Evolutionary conservation across 2,888 invertebrate genomes (phyloP), one percentile per base, ranked within the genome.

Genomic region (Petrolisthes manimaculis): DNA sequence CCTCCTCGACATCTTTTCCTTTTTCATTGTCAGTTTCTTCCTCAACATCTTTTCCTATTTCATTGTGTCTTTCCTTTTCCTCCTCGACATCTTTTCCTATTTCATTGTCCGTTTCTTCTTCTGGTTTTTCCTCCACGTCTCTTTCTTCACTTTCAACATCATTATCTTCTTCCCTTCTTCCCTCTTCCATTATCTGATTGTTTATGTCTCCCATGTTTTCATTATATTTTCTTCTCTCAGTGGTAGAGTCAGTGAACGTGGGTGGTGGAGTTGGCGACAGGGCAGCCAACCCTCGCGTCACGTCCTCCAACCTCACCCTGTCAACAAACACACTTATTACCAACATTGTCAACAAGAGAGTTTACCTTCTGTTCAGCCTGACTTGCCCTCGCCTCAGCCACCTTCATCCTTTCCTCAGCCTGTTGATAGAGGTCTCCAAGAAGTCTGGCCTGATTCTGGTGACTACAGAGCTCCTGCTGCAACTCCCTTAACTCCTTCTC

Each of bases 391-490:
- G n/a, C 71, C 71, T 71, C 71, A 14, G 14, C n/a, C 71, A n/a
- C n/a, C 80, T 80, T 84, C 14, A 88, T 74, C 67, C 71, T 74
- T 54, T 84, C 88, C 51, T 80, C 21, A 55, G 84, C 80, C 75
- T 81, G 84, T 54, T 88, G 84, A 54, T 88, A 84, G 8, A 88
- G 80, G 74, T 61, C 80, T 37, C 88, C 88, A 37, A 75, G 80
- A 4, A 74, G 21, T 24, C 84, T 69, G n/a, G 84, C 84, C 54
- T 84, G 84, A 21, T 88, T 61, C 81, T 84, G 80, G 75, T 21
- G 21, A 53, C 56, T 37, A n/a, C 55, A 4, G 12, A 84, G 21
- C 56, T 88, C 54, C 61, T 81, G 56, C 75, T 75, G 88, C 21
- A 54, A 37, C 61, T 78, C 21, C 24, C 75, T 21, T 75, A 86